Base-by-base conservation (phyloP, 2,797 vertebrate species). In the Phoebastria nigripes region DNA sequence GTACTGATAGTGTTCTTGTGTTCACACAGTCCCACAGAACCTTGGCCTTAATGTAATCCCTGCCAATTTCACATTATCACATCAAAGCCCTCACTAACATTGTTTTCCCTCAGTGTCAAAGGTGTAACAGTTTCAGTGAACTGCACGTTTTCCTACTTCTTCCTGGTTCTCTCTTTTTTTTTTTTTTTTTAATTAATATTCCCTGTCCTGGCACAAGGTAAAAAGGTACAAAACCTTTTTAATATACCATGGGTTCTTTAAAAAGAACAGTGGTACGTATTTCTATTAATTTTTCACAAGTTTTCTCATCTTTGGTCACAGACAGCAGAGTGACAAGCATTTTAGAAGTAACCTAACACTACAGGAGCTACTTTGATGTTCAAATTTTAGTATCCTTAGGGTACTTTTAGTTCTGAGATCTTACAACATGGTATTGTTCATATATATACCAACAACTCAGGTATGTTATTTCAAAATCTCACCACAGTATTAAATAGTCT, bases 51-150 rank as follows among this genome's bases (percentile, higher is more conserved):
- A 97, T 96, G 97, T 98, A 98, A 98, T 98, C 97, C 97, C 94
- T 97, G 97, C 96, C 97, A 97, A 97, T 98, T 98, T 97, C 97
- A 98, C 97, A 97, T 98, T 94, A 83, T 95, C 80, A 98, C 98
- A 98, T 98, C 98, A 98, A 98, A 99, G 98, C 77, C 94, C 82
- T 94, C 14, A 44, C 96, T 94, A 95, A 97, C 96, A 98, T 98
- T 97, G 98, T 98, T 95, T 82, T 93, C 83, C 85, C 96, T 94
- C 93, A 72, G 95, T 94, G 95, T 96, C 94, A 97, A 95, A 96
- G 97, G 97, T 93, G 56, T 66, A 96, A 95, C 80, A 84, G 94
- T 77, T 79, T 85, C 39, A 4, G 82, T 42, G 79, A 94, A 82
- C 73, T 86, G 82, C 81, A 91, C 8, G 3, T 91, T 89, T 94